Evolutionary conservation across 1,140 invertebrate species (phyloP), one percentile per base, ranked within the genome.

Genomic region (Bilobella aurantiaca): DNA sequence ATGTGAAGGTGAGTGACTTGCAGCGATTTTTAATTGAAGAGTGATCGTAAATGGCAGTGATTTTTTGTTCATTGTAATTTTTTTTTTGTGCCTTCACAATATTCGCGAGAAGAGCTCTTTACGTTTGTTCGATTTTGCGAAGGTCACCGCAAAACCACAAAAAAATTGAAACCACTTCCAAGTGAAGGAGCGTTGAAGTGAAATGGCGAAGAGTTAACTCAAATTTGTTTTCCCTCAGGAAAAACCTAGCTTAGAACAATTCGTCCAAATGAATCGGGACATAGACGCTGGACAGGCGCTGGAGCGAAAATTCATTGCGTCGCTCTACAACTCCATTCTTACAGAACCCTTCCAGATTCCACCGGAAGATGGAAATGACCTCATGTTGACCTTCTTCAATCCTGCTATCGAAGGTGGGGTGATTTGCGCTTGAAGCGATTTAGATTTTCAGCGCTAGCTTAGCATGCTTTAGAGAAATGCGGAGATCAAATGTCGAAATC

Each of bases 321-420:
- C 63, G 75, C 80, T 98, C 67, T 99, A 96, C 80, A 94, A 98
- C 75, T 97, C 91, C 75, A 98, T 99, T 77, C 94, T 96, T 81
- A 94, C 92, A 60, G 95, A 99, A 79, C 95, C 96, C 23, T 99
- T 99, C 79, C 98, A 98, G 81, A 98, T 98, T 76, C 95, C 96
- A 2, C 64, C 62, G 28, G 95, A 98, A 79, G 96, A 99, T 79
- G 95, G 98, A 81, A 97, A 98, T 81, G 96, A 98, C 81, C 82
- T 98, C 71, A 97, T 98, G 91, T 92, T 98, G 78, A 98, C 95
- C 34, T 98, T 99, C 82, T 98, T 98, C 82, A 97, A 98, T 80
- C 95, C 96, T 0, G 95, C 98, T 78, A 93, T 97, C 77, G 96
- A 99, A 67, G 67, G 67, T 67, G 18, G 12, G 34, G 34, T 18